Percentiles rank a stretch among this genome's conserved stretches.
phyloP scores from a whole-genome alignment of 2,888 invertebrate species.

The Philaethria dido region DNA sequence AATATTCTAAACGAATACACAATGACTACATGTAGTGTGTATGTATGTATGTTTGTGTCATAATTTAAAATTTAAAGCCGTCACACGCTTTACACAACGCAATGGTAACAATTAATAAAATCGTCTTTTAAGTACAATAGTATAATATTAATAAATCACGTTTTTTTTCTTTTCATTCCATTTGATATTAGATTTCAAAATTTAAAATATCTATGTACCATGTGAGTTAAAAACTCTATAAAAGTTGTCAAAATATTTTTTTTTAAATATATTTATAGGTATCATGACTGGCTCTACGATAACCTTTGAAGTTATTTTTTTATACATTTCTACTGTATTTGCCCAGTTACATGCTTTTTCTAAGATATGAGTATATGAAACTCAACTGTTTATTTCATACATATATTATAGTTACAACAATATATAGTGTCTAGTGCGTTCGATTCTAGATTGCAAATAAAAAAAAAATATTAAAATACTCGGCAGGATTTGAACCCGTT shows the following conservation, averaged over 20 bases:
- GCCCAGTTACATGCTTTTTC: not conserved
- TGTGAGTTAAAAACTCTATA: slow-evolving; percentile 17
- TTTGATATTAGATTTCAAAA: slow-evolving; percentile 11
- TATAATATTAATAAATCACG: slow-evolving; percentile 13
- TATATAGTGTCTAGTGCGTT: not conserved
- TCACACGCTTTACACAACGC: not conserved
- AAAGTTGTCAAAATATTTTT: slow-evolving; percentile 16
- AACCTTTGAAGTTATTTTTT: not conserved
- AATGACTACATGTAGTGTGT: not conserved
- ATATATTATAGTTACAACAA: not conserved
- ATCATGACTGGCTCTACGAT: not conserved
- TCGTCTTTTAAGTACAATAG: slow-evolving; percentile 8
- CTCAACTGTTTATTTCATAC: slow-evolving; percentile 6
- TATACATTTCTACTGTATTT: not conserved
- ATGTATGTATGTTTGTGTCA: not conserved
- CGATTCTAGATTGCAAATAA: slow-evolving; percentile 19
- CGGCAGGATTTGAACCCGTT: not conserved
- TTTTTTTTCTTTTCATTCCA: slow-evolving; percentile 2
- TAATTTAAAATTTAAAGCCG: slow-evolving; percentile 7
- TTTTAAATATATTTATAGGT: not conserved
- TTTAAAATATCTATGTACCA: slow-evolving; percentile 8
- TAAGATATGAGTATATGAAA: not conserved
- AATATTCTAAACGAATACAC: slow-evolving; percentile 10
- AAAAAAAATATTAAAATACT: not conserved
- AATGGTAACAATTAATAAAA: slow-evolving; percentile 11